phyloP scores from a whole-genome alignment of 2,113 vertebrate species.

The Podiceps cristatus region DNA sequence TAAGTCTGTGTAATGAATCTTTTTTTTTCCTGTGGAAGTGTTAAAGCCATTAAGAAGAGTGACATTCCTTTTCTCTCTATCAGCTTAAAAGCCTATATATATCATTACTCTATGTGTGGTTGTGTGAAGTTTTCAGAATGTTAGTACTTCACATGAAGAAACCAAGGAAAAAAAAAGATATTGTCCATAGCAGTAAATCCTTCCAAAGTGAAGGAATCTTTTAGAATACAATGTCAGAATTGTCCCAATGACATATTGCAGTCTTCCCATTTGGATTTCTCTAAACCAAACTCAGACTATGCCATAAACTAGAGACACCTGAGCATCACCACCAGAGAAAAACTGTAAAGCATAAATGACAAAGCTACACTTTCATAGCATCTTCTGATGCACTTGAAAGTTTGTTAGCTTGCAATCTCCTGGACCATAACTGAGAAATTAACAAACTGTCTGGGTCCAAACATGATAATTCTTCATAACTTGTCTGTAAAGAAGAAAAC shows the following conservation, averaged over 20 bases:
- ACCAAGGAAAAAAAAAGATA: neutral
- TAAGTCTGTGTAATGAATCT: neutral
- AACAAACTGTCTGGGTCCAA: neutral
- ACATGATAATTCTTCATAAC: neutral
- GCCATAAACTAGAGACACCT: neutral
- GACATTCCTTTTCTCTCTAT: neutral
- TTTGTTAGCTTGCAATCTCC: neutral
- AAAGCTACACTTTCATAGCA: neutral
- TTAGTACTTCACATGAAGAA: neutral
- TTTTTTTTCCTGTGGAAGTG: neutral
- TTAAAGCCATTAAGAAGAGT: neutral
- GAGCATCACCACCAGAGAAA: neutral
- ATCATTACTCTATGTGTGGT: neutral
- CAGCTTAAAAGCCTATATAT: neutral
- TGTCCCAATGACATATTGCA: neutral
- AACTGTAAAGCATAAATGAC: neutral
- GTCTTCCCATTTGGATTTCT: neutral
- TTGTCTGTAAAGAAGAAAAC: rapidly evolving
- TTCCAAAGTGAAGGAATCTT: neutral
- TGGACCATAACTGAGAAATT: neutral
- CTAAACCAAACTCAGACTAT: neutral
- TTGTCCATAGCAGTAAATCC: neutral
- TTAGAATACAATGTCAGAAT: neutral
- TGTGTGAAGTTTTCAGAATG: neutral
- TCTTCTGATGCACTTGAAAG: neutral